A percentile compares a stretch with the other conserved stretches of the same genome.
These are phyloP conservation scores for Bubo bubo DNA, from an alignment of 2,113 vertebrate genomes.

Conservation along the genomic window DNA sequence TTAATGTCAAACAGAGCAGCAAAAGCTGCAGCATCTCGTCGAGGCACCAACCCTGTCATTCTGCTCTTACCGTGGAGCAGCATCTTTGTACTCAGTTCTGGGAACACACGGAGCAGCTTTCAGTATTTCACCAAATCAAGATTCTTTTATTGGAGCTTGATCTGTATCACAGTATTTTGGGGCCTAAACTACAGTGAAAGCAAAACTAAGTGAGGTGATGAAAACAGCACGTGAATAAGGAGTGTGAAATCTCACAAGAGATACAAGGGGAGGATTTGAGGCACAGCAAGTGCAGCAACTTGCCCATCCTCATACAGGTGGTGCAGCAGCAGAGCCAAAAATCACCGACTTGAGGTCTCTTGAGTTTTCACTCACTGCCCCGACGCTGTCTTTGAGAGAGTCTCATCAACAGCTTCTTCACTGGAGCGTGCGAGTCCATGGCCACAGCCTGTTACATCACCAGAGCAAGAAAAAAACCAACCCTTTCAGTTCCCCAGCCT, in stretches of 20 bases:
- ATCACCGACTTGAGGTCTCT: background rate
- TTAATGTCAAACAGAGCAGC: accelerated
- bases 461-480: background rate
- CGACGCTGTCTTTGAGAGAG: background rate
- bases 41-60: accelerated
- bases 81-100: background rate
- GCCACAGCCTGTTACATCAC: conserved; percentile 33
- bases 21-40: background rate
- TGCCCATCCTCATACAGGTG: background rate
- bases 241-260: background rate
- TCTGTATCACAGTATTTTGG: background rate
- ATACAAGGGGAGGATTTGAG: background rate
- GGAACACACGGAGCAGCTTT: background rate
- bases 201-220: accelerated
- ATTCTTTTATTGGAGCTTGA: background rate
- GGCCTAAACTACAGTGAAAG: background rate
- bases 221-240: background rate
- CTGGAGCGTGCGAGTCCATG: background rate
- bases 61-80: background rate
- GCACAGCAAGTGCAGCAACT: background rate
- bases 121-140: background rate
- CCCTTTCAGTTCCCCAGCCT: conserved; percentile 54
- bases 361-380: background rate
- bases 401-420: background rate
- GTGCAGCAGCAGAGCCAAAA: background rate